phyloP scores from a whole-genome alignment of 2,113 vertebrate species.

The Passerina amoena region DNA sequence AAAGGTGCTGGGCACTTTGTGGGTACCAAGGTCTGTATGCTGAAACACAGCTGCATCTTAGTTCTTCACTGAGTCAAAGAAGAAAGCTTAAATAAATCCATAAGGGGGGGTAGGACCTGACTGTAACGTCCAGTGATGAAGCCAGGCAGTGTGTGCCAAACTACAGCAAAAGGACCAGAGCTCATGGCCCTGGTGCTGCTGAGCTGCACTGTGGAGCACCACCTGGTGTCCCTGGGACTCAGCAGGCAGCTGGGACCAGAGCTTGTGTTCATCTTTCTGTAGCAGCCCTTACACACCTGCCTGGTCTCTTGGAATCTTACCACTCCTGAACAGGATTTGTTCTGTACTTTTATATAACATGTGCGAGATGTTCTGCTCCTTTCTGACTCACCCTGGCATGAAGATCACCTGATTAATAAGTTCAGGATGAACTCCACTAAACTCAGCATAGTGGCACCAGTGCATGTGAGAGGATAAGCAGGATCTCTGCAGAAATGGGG shows the following conservation, averaged over 20 bases:
- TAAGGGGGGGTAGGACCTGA: not conserved
- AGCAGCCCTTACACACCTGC: not conserved
- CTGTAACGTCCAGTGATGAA: not conserved
- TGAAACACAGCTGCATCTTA: not conserved
- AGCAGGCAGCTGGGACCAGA: not conserved
- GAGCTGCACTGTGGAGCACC: not conserved
- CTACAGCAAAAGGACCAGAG: not conserved
- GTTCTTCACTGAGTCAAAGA: not conserved
- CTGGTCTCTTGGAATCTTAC: not conserved
- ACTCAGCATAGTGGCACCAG: not conserved
- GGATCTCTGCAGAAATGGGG: constrained; percentile 1
- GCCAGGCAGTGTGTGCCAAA: not conserved
- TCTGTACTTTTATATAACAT: not conserved
- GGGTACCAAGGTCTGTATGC: not conserved
- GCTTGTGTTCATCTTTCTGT: not conserved
- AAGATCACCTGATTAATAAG: not conserved
- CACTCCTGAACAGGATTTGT: not conserved
- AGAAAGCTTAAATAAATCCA: not conserved
- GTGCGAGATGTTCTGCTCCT: not conserved
- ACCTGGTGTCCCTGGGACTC: not conserved
- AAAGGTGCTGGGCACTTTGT: not conserved
- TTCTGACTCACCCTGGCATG: not conserved
- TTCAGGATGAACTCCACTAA: not conserved
- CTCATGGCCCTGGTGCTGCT: not conserved
- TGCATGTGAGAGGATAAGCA: not conserved